Conservation (phyloP, 2,797 vertebrate species). For the Austrolebias charrua region DNA sequence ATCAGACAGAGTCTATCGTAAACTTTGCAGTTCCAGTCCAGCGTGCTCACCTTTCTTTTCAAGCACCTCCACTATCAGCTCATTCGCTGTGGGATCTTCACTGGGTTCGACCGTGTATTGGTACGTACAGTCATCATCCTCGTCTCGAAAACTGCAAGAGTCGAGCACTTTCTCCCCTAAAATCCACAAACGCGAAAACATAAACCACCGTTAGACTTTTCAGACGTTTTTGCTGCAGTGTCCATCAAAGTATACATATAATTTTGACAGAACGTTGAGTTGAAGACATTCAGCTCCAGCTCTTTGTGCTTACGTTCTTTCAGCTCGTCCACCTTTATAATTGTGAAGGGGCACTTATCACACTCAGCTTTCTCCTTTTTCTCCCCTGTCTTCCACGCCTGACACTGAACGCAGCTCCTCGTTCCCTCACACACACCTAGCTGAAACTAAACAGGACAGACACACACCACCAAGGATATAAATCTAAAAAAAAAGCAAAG, state of each 20-base stretch:
- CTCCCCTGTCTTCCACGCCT: slow-evolving; percentile 90
- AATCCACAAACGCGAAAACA: slow-evolving; percentile 2
- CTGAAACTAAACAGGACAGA: slow-evolving; percentile 68
- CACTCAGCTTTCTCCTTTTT: slow-evolving; percentile 82
- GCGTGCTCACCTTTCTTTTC: slow-evolving; percentile 89
- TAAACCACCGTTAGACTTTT: not conserved
- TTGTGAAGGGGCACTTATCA: slow-evolving; percentile 75
- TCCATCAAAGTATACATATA: not conserved
- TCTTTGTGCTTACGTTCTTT: slow-evolving; percentile 81
- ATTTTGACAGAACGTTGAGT: not conserved
- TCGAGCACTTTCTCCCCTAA: slow-evolving; percentile 78
- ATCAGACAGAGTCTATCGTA: not conserved
- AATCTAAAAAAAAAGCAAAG: not conserved
- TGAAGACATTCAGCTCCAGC: not conserved
- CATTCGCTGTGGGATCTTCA: slow-evolving; percentile 51
- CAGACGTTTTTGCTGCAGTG: not conserved
- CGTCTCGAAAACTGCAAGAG: slow-evolving; percentile 89
- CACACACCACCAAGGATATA: not conserved
- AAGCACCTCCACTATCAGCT: slow-evolving; percentile 79
- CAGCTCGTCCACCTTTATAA: slow-evolving; percentile 89
- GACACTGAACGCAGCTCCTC: slow-evolving; percentile 89
- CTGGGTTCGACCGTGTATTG: slow-evolving; percentile 83
- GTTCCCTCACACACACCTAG: slow-evolving; percentile 85
- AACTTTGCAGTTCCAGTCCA: not conserved
- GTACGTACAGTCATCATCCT: slow-evolving; percentile 92